Evolutionary conservation across 2,888 invertebrate genomes (phyloP).

Genomic region (Pachycephus smyrnensis): DNA sequence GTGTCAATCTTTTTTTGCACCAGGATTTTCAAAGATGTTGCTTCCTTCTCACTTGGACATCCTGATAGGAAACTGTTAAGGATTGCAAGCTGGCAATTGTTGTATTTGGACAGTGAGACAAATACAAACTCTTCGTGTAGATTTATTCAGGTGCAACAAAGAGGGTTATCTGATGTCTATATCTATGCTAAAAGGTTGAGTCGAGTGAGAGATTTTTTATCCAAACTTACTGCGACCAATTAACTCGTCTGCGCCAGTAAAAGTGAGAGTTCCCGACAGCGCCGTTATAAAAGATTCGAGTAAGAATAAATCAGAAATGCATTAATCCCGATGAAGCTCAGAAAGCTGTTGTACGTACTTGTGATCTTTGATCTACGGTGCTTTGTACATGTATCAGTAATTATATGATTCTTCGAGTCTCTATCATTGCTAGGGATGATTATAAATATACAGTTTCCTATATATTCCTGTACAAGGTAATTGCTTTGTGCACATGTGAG

Average conservation of each 20-base stretch:
- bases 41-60: not conserved
- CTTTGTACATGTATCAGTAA: not conserved
- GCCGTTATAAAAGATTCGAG: not conserved
- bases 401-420: not conserved
- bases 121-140: not conserved
- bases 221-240: conserved; percentile 66
- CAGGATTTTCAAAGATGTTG: not conserved
- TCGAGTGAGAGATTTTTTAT: not conserved
- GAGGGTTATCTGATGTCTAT: not conserved
- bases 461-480: not conserved
- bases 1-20: not conserved
- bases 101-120: not conserved
- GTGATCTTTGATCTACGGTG: not conserved
- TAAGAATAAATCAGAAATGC: not conserved
- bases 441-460: not conserved
- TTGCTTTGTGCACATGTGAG: not conserved
- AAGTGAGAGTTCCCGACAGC: conserved; percentile 1
- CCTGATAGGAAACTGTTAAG: not conserved
- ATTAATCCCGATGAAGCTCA: not conserved
- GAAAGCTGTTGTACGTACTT: not conserved
- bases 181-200: not conserved
- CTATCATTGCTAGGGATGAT: not conserved
- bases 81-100: not conserved
- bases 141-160: not conserved
- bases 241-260: conserved; percentile 57